Conservation (phyloP, 2,888 invertebrate genomes). For the Meteorus cinctellus region DNA sequence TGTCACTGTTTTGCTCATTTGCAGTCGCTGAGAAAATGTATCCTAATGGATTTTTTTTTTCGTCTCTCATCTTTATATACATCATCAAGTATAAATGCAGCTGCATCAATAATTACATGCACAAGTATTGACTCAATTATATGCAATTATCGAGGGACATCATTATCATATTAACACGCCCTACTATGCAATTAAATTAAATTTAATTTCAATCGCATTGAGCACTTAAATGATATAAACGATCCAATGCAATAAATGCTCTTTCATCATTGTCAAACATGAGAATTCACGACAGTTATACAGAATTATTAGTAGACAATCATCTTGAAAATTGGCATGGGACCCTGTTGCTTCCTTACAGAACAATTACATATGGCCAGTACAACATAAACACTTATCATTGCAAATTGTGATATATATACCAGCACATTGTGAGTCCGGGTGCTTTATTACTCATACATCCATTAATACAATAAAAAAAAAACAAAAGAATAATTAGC, state of each 20-base stretch:
- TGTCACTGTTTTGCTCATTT: not conserved
- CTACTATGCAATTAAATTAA: not conserved
- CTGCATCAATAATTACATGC: not conserved
- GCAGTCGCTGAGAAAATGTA: not conserved
- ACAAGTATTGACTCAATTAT: not conserved
- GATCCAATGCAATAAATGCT: not conserved
- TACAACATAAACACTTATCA: not conserved
- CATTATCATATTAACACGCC: slow-evolving; percentile 8
- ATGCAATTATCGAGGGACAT: slow-evolving; percentile 6
- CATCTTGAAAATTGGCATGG: not conserved
- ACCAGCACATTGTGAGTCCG: not conserved
- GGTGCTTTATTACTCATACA: slow-evolving; percentile 9
- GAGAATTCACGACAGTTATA: not conserved
- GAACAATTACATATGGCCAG: not conserved
- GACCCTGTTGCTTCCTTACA: not conserved
- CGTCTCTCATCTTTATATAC: not conserved
- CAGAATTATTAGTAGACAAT: not conserved
- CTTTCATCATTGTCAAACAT: not conserved
- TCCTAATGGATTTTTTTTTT: not conserved
- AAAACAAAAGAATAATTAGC: not conserved
- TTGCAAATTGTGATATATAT: not conserved
- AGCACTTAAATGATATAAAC: not conserved
- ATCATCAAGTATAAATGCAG: slow-evolving; percentile 4
- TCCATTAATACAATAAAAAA: not conserved
- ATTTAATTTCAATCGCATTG: not conserved